These are phyloP conservation scores for Mus caroli DNA, from an alignment of 2,797 vertebrate species.

Conservation along the genomic window DNA sequence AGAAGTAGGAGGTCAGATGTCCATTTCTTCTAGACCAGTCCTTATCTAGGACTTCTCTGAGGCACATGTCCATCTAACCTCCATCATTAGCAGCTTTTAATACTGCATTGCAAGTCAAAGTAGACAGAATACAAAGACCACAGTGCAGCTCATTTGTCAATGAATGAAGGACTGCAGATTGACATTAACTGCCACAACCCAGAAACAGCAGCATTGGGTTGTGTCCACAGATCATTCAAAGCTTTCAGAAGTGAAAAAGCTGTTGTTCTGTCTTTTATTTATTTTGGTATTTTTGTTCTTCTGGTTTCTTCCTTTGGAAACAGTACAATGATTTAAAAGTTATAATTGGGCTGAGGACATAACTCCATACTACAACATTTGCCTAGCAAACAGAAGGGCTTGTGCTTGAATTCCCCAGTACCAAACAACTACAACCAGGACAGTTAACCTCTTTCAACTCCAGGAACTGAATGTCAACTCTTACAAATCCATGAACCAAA, in stretches of 20 bases:
- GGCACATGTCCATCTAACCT: not conserved
- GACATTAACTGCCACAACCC: not conserved
- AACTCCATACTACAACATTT: not conserved
- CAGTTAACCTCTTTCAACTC: conserved; percentile 43
- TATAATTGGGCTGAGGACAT: not conserved
- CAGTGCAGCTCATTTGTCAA: not conserved
- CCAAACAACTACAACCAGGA: not conserved
- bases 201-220: not conserved
- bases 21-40: not conserved
- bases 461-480: conserved; percentile 6
- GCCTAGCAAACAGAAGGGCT: not conserved
- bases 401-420: not conserved
- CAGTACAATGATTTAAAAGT: conserved; percentile 61
- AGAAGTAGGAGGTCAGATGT: not conserved
- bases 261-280: conserved; percentile 15
- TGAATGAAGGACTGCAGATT: not conserved
- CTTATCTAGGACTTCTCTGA: not conserved
- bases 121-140: not conserved
- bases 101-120: not conserved
- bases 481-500: conserved; percentile 62
- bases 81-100: not conserved
- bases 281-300: conserved; percentile 37
- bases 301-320: conserved; percentile 56
- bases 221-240: not conserved
- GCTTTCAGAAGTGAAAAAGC: conserved; percentile 41